phyloP scores from a whole-genome alignment of 2,113 vertebrate species.

The Pagrus major region DNA sequence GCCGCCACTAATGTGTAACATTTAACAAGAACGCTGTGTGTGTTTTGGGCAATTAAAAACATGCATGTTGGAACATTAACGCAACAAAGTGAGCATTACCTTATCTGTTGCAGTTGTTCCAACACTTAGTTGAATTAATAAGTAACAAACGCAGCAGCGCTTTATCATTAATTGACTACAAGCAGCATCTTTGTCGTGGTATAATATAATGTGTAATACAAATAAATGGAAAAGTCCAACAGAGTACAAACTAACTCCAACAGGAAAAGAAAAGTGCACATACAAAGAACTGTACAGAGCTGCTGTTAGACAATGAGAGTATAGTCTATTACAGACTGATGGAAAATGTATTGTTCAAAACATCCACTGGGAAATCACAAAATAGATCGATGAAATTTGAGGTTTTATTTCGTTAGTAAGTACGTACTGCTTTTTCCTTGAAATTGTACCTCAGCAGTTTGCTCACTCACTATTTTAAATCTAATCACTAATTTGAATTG shows the following conservation, averaged over 20 bases:
- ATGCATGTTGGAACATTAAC: constrained; percentile 1
- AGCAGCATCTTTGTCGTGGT: neutral
- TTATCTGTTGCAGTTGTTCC: neutral
- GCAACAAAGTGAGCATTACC: neutral
- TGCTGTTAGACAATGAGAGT: neutral
- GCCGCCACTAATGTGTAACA: neutral
- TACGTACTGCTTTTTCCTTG: neutral
- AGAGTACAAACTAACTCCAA: neutral
- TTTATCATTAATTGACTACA: neutral
- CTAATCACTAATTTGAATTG: too few species aligned
- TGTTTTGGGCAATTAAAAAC: constrained; percentile 17
- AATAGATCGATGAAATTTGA: neutral
- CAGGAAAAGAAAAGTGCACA: neutral
- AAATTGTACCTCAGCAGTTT: neutral
- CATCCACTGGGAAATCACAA: neutral
- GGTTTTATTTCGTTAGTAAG: neutral
- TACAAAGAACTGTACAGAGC: neutral
- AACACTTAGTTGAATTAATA: neutral
- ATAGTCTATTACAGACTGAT: neutral
- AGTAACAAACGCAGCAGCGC: neutral
- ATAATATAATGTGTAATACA: neutral
- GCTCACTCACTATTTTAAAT: too few species aligned
- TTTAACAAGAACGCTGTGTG: neutral
- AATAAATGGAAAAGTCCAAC: neutral
- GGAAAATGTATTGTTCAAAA: neutral